Base-by-base conservation (phyloP, 2,113 vertebrate genomes). In the Ictalurus punctatus region DNA sequence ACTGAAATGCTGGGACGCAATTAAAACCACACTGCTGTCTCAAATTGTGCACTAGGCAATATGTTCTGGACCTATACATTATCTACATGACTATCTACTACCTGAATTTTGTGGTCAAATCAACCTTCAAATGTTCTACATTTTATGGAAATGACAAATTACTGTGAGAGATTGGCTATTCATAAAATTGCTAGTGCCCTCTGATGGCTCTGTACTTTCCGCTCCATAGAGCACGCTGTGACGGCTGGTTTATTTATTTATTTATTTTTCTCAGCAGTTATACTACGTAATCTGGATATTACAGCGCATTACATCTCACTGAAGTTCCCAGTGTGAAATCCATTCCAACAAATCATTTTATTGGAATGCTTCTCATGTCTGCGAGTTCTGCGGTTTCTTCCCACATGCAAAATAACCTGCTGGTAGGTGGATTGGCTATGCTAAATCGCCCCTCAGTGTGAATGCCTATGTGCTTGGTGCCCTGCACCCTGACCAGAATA, bases 141-240 rank as follows among this genome's bases (percentile, higher is more conserved):
- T 82, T 34, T 59, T 59, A 82, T 37, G 30, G 19, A 82, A 82
- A 82, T 82, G 79, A 82, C 54, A 82, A 82, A 82, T 82, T 59
- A 37, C n/a, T 82, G 30, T 34, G n/a, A 37, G 23, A 83, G 63
- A 83, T 83, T 63, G 58, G 10, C 58, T 63, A 14, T 63, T 63
- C 81, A 83, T 83, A 83, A 63, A 27, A 63, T 83, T 83, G 34
- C 58, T 25, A 37, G 10, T 83, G 80, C 80, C 80, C 80, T 59
- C 80, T 59, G 58, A 83, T 83, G 81, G 34, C 59, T 61, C 58
- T 63, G 58, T 63, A 63, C 19, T 83, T 83, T 83, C 58, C 23
- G 4, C 81, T 44, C 30, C 23, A 63, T 83, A 27, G 81, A 83
- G 58, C 58, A 44, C 58, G 5, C 54, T 37, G 30, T 13, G 80